Base-by-base conservation (phyloP, 1,140 invertebrate species). In the Bombus sylvicola region DNA sequence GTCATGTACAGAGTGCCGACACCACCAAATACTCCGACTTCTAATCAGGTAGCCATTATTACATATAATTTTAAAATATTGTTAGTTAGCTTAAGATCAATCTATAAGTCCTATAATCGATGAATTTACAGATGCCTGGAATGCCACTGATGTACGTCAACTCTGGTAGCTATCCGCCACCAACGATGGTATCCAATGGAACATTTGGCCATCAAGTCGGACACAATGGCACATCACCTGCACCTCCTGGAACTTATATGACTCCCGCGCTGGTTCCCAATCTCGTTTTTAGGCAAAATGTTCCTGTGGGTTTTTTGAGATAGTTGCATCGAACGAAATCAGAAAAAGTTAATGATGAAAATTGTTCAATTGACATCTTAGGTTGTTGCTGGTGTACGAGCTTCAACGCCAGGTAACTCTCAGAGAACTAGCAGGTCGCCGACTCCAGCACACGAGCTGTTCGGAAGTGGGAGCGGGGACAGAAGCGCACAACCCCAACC, bases 141-240 rank as follows among this genome's bases (percentile, higher is more conserved):
- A 89, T 95, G 80, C 94, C 95, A n/a, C 78, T 95, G 78, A 95
- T 95, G 94, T 95, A 95, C 25, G 92, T 95, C 8, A 95, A 95
- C 86, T 94, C 94, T 18, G 91, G 93, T 28, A 94, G 89, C 77
- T 95, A 95, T 73, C 91, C 93, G 41, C 86, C 94, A 28, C 93
- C 94, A 34, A 86, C 93, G 5, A 93, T 95, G 91, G 84, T 95
- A 34, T 89, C 94, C 15, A 79, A 91, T 57, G 94, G 92, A 76
- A 92, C 92, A 13, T 95, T 94, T 74, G 92, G 94, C n/a, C 94
- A 93, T 78, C 94, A 94, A 87, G 89, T 94, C 74, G 92, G 91
- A 69, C 92, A 92, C 71, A 93, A 89, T 68, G 92, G 91, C 25
- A 89, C 93, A 5, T 92, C 94, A 1, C 89, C 94, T 3, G 94